Conservation (phyloP, 2,797 vertebrate genomes). For the Coregonus sp. region DNA sequence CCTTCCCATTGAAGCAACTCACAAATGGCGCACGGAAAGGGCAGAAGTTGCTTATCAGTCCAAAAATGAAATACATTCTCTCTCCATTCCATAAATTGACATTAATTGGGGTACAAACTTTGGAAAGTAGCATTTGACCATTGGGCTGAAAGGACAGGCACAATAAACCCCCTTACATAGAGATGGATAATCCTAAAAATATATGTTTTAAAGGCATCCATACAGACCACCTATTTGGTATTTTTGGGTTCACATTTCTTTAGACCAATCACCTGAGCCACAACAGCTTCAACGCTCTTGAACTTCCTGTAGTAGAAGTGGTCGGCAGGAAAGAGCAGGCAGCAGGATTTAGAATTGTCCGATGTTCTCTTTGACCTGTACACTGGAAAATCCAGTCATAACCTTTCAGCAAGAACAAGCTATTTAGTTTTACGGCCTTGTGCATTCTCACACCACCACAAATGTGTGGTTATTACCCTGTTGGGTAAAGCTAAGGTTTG, state of each 20-base stretch:
- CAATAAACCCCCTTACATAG: too few relatives aligned
- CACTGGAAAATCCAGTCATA: conserved; percentile 46
- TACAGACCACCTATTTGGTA: too few relatives aligned
- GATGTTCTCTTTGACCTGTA: conserved; percentile 67
- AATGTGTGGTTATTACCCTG: background rate
- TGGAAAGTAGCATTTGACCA: too few relatives aligned
- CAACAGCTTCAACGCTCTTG: conserved; percentile 74
- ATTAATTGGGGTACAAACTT: too few relatives aligned
- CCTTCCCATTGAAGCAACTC: background rate
- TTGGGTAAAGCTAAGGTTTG: background rate
- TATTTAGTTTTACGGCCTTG: background rate
- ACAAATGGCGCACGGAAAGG: background rate
- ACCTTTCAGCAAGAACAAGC: background rate
- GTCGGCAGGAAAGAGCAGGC: conserved; percentile 78
- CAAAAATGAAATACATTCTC: too few relatives aligned
- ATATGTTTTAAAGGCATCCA: too few relatives aligned
- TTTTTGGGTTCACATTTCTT: background rate
- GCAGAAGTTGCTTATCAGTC: too few relatives aligned
- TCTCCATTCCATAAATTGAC: too few relatives aligned
- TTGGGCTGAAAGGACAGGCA: too few relatives aligned
- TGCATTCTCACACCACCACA: background rate
- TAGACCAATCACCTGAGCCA: conserved; percentile 77
- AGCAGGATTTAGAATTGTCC: conserved; percentile 77
- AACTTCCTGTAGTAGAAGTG: conserved; percentile 77
- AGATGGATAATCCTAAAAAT: too few relatives aligned